phyloP scores from a whole-genome alignment of 1,140 invertebrate genomes.

The Pentalonia nigronervosa region DNA sequence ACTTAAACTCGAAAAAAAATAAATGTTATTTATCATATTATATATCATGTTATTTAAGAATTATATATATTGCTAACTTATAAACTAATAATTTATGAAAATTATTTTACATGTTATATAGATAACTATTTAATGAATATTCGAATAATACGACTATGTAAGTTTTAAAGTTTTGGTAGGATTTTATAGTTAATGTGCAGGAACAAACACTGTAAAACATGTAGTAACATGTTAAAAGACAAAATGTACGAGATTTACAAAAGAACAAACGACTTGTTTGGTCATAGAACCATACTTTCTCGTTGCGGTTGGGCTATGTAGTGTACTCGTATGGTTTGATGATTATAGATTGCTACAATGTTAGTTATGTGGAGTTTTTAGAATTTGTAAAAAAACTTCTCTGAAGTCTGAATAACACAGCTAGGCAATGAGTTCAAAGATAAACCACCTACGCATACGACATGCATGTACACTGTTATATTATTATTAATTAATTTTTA shows the following conservation, averaged over 20 bases:
- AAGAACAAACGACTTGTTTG: not conserved
- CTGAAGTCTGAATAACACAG: not conserved
- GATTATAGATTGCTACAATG: not conserved
- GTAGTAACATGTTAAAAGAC: not conserved
- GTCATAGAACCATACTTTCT: not conserved
- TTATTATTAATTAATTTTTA: not conserved
- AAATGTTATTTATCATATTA: no score
- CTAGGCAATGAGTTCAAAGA: not conserved
- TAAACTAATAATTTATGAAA: not conserved
- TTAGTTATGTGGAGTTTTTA: not conserved
- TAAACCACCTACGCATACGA: not conserved
- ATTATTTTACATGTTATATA: not conserved
- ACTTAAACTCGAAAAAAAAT: not conserved
- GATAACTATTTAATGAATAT: no score
- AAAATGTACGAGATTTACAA: not conserved
- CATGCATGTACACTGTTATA: not conserved
- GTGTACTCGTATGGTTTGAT: not conserved
- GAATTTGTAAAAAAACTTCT: not conserved
- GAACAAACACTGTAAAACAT: not conserved
- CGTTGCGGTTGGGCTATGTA: not conserved
- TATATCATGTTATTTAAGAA: not conserved
- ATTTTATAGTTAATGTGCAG: not conserved
- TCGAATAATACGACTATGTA: not conserved
- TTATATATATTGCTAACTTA: not conserved
- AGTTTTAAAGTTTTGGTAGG: not conserved